phyloP scores from a whole-genome alignment of 2,797 vertebrate genomes.

The Lateolabrax maculatus region DNA sequence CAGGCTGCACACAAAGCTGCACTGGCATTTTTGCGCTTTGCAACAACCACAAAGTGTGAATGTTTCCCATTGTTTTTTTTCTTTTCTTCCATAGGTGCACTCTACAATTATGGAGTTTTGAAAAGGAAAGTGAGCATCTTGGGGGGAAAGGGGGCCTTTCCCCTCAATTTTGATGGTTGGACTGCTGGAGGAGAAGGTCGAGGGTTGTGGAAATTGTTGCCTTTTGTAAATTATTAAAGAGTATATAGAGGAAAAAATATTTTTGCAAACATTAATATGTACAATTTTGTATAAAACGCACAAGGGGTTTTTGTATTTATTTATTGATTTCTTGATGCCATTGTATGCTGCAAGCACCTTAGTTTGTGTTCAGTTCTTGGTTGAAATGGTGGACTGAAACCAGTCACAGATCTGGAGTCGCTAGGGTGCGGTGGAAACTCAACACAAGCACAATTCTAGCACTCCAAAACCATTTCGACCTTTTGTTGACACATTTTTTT shows the following conservation, averaged over 20 bases:
- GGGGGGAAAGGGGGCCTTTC: slow-evolving; percentile 88
- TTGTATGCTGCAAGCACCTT: slow-evolving; percentile 67
- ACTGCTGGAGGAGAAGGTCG: slow-evolving; percentile 82
- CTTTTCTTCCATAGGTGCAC: slow-evolving; percentile 83
- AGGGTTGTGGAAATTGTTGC: slow-evolving; percentile 77
- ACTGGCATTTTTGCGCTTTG: background rate
- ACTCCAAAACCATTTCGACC: slow-evolving; percentile 67
- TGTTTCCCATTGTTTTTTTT: background rate
- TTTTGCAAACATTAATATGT: slow-evolving; percentile 78
- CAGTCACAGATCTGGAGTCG: slow-evolving; percentile 76
- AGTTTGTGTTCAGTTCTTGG: slow-evolving; percentile 57
- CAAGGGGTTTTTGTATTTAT: slow-evolving; percentile 72
- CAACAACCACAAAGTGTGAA: background rate
- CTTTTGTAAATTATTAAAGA: slow-evolving; percentile 82
- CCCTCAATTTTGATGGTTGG: slow-evolving; percentile 88
- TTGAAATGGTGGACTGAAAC: slow-evolving; percentile 84
- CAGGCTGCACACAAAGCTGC: background rate
- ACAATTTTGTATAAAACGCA: slow-evolving; percentile 74
- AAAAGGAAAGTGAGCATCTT: slow-evolving; percentile 78
- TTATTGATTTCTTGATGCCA: slow-evolving; percentile 83
- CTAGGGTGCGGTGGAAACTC: slow-evolving; percentile 90
- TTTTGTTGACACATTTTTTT: slow-evolving; percentile 22
- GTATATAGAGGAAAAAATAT: slow-evolving; percentile 77
- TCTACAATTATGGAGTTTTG: slow-evolving; percentile 98
- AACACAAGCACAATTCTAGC: slow-evolving; percentile 92